These are phyloP conservation scores for Hanleya hanleyi DNA, from an alignment of 2,888 invertebrate species.

Conservation along the genomic window DNA sequence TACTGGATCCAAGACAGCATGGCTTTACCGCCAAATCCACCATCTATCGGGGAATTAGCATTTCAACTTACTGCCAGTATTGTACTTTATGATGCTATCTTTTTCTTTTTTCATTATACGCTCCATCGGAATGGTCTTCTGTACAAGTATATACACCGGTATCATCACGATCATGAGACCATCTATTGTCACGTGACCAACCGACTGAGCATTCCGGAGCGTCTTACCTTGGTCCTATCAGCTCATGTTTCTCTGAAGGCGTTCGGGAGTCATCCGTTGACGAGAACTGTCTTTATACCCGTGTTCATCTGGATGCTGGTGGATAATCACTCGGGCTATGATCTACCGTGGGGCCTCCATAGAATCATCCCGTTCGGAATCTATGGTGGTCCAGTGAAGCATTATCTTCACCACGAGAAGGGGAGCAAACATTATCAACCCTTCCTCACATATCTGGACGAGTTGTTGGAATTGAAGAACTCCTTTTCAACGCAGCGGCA, in stretches of 20 bases:
- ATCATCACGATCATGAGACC: slow-evolving; percentile 61
- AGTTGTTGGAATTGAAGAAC: slow-evolving; percentile 31
- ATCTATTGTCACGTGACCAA: slow-evolving; percentile 63
- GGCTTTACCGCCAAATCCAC: slow-evolving; percentile 53
- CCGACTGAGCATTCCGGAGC: slow-evolving; percentile 55
- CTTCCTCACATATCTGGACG: slow-evolving; percentile 63
- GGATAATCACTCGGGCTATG: slow-evolving; percentile 66
- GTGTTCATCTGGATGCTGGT: slow-evolving; percentile 55
- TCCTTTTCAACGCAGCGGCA: no score
- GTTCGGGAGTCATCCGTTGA: slow-evolving; percentile 57
- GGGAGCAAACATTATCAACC: slow-evolving; percentile 60
- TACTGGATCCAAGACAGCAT: slow-evolving; percentile 56
- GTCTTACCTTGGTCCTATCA: slow-evolving; percentile 53
- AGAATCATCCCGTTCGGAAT: slow-evolving; percentile 55
- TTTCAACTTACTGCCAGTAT: slow-evolving; percentile 52
- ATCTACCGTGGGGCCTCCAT: slow-evolving; percentile 63
- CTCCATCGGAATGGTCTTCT: slow-evolving; percentile 56
- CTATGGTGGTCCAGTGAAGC: slow-evolving; percentile 55
- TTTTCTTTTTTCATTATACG: slow-evolving; percentile 54
- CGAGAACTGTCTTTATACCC: slow-evolving; percentile 60
- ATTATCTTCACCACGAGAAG: slow-evolving; percentile 58
- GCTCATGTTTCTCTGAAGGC: slow-evolving; percentile 62
- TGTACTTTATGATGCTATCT: slow-evolving; percentile 57
- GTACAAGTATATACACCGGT: slow-evolving; percentile 57
- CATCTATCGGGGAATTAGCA: slow-evolving; percentile 40